Evolutionary conservation across 2,113 vertebrate species (phyloP).

Genomic region (Rhea americana): DNA sequence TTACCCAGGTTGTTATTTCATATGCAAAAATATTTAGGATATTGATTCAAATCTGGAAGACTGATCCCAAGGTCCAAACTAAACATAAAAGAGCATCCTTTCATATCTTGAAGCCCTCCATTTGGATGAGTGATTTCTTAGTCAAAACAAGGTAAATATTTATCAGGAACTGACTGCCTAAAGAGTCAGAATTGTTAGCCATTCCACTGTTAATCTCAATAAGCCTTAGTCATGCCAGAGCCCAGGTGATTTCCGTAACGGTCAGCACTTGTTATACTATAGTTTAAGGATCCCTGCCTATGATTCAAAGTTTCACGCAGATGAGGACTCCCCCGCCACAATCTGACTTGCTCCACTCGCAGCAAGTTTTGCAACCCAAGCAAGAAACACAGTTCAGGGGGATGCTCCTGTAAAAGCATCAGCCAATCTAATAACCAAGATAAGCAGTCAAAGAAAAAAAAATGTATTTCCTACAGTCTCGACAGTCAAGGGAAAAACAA

Average conservation of each 20-base stretch:
- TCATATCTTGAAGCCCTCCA: background rate
- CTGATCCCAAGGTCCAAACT: background rate
- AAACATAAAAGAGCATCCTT: background rate
- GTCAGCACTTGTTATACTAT: background rate
- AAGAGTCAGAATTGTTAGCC: background rate
- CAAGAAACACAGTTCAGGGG: background rate
- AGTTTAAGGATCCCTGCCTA: background rate
- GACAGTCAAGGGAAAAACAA: background rate
- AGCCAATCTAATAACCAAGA: background rate
- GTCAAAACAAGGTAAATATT: slow-evolving; percentile 35
- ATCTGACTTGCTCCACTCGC: background rate
- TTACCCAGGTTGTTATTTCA: background rate
- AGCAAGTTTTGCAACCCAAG: slow-evolving; percentile 42
- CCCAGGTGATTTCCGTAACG: background rate
- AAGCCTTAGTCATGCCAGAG: slow-evolving; percentile 54
- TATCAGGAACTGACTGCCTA: slow-evolving; percentile 12
- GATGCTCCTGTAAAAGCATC: background rate
- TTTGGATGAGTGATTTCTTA: background rate
- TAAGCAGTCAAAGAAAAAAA: background rate
- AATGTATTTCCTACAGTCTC: background rate
- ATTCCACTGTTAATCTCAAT: background rate
- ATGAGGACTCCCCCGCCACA: background rate
- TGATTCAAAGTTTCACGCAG: slow-evolving; percentile 20
- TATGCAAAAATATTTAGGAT: background rate
- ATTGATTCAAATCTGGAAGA: background rate